Evolutionary conservation across 2,113 vertebrate genomes (phyloP), one percentile per base, ranked within the genome.

Genomic region (Lampris incognitus): DNA sequence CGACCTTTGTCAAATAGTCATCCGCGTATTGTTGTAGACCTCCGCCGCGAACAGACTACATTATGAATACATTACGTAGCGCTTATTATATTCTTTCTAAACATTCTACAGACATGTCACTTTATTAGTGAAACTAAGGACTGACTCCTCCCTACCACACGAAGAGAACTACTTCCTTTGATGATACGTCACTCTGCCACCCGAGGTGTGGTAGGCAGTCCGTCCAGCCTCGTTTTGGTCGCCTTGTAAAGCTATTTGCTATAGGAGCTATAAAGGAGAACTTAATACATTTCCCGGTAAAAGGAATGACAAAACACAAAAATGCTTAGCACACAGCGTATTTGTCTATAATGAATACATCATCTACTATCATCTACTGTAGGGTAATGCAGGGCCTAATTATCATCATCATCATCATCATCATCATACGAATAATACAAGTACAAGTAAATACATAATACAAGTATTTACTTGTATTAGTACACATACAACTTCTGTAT

Each of bases 61-160:
- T 89, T 79, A 85, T 90, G 75, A 57, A 78, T 13, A 72, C 7
- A 71, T 7, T 6, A 0, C 3, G 66, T 36, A 3, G 74, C 24
- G 58, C 69, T 69, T 81, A 55, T 69, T 69, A 77, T 50, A 67
- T 7, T 66, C 61, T 70, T 70, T 38, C 6, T 1, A 62, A 72
- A 73, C 82, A 81, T 67, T 72, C 4, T 66, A 66, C 72, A 72
- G 88, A 88, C 75, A 72, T 78, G 69, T 65, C 83, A 90, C 83
- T 90, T 91, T 85, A 68, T 86, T 83, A 73, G 54, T 87, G 79
- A 91, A 91, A 92, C 85, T 87, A 83, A 51, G 52, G 85, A 9
- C 82, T 50, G 90, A 90, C 92, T 92, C 92, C 92, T 92, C 92
- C 92, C 88, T 85, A 11, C 59, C 24, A 69, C 79, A 63, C 72